Percentiles rank a stretch among this genome's conserved stretches.
These are phyloP conservation scores for Smutsia temminckii DNA, from an alignment of 2,797 vertebrate species.

Conservation along the genomic window DNA sequence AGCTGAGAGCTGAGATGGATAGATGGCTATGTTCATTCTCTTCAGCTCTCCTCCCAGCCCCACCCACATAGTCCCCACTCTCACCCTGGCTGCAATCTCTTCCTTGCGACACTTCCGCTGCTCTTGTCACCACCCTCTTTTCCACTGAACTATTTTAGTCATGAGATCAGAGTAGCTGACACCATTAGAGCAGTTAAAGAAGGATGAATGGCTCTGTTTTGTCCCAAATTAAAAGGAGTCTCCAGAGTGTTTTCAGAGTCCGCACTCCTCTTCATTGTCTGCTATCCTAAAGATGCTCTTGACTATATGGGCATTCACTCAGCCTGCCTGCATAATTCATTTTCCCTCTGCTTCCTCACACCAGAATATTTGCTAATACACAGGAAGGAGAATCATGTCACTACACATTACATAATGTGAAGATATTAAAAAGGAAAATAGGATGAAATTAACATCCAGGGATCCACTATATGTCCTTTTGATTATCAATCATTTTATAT, in stretches of 20 bases:
- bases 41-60: neutral
- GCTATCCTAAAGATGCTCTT: neutral
- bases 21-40: neutral
- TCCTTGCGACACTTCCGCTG: neutral
- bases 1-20: neutral
- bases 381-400: neutral
- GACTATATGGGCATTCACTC: neutral
- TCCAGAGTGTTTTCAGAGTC: neutral
- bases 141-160: neutral
- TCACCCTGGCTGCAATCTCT: neutral
- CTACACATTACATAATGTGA: neutral
- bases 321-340: neutral
- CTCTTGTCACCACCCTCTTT: neutral
- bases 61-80: neutral
- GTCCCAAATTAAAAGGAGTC: neutral
- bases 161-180: neutral
- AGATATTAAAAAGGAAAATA: neutral
- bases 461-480: neutral
- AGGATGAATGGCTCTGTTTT: neutral
- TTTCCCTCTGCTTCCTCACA: neutral
- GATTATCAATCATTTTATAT: conserved; percentile 66
- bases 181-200: neutral
- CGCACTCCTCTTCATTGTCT: neutral
- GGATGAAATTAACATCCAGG: neutral
- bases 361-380: neutral